Base-by-base conservation (phyloP, 2,888 invertebrate species). In the Drosophila anomalata region DNA sequence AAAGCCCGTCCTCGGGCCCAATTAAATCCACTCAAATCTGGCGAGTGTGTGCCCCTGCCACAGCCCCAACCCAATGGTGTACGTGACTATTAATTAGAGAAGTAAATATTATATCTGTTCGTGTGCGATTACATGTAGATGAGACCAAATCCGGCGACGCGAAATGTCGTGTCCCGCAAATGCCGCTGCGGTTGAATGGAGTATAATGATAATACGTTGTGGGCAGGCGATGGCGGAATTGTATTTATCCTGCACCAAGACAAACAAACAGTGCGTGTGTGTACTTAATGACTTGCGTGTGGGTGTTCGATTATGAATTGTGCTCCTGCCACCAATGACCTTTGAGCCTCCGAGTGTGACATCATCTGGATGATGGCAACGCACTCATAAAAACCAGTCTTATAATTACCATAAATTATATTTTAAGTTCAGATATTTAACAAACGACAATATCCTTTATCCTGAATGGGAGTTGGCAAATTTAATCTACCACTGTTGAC, bases 91-190 rank as follows among this genome's bases (percentile, higher is more conserved):
- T 80, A 79, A 80, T 80, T 79, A 76, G 76, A 76, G 78, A 72
- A 67, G 74, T 78, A 81, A 81, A 78, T 81, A 79, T 79, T 76
- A 76, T 76, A 76, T 77, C 67, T 67, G 69, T 78, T 78, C 74
- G 66, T 79, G 74, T 62, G 50, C 62, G 61, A 75, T 63, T 73
- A 66, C 77, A 54, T 75, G 57, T 76, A 63, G 73, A 71, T 58
- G 78, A 65, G 76, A 62, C 69, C 66, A 63, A 75, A 70, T 67
- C 73, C 73, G 54, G 51, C 50, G 76, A 36, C 36, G 36, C 36
- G 14, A 36, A 47, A 56, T 52, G 51, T 63, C 44, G 62, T 48
- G 66, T 69, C 79, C 76, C 67, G 78, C 70, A 76, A 71, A 75
- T 77, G 77, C 77, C 75, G 75, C 78, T 78, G 78, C 70, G 71